phyloP scores from a whole-genome alignment of 2,888 invertebrate species.

The Aphodius sticticus region DNA sequence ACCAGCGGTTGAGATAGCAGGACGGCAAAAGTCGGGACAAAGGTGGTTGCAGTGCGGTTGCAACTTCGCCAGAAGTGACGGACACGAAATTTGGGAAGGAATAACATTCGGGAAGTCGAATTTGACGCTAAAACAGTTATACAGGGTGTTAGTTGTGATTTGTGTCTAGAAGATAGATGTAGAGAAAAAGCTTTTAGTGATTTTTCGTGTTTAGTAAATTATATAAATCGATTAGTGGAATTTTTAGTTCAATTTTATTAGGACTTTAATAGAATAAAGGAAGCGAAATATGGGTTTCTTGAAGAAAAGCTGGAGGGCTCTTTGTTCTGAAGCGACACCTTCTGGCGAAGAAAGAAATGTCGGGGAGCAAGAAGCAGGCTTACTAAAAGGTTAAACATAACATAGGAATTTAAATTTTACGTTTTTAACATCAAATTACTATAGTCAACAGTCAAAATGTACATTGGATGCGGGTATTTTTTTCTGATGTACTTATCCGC shows the following conservation, averaged over 20 bases:
- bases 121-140: not conserved
- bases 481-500: too few species aligned
- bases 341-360: conserved; percentile 33
- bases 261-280: conserved; percentile 25
- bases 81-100: not conserved
- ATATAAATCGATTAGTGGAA: not conserved
- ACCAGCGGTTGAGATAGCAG: too few species aligned
- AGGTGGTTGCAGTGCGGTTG: too few species aligned
- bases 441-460: too few species aligned
- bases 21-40: too few species aligned
- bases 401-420: not conserved
- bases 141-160: not conserved
- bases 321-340: conserved; percentile 41
- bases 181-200: not conserved
- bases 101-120: not conserved
- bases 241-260: conserved; percentile 11
- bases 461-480: too few species aligned
- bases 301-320: conserved; percentile 45
- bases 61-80: too few species aligned
- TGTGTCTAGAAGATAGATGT: not conserved
- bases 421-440: too few species aligned
- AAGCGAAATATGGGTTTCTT: conserved; percentile 42
- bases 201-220: conserved; percentile 11
- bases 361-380: conserved; percentile 52
- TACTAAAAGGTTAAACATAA: conserved; percentile 49